Evolutionary conservation across 2,797 vertebrate genomes (phyloP), one percentile per base, ranked within the genome.

Genomic region (Chloroceryle amazona): DNA sequence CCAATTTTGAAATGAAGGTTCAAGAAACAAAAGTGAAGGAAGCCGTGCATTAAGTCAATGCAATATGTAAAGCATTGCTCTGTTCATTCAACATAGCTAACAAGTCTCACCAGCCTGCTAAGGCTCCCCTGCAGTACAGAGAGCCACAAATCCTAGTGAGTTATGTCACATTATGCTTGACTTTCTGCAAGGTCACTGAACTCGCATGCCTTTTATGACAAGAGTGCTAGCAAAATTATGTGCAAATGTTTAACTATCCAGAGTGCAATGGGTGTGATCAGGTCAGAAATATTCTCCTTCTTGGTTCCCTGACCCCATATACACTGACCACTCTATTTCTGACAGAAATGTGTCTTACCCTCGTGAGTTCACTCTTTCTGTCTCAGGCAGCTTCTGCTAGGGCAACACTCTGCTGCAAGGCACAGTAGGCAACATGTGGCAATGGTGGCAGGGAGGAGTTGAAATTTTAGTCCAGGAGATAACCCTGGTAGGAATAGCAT

Each of bases 341-440:
- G 76, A 5, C 61, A 90, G 75, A 76, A 92, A 68, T 42, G 71
- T 94, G 33, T 57, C 51, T 81, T 80, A 62, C 19, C 68, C 61
- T 71, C 2, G 0, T 66, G 83, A 52, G 25, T 49, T 89, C 81
- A 29, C 66, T 22, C 41, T 61, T 23, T 46, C 60, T 52, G 62
- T 33, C 60, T 52, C 28, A 47, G 80, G 35, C 73, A 91, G 37
- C n/a, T 80, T 68, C 90, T 82, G 33, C n/a, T 5, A 4, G 35
- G 35, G 51, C 74, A 87, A 46, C 1, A 2, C 44, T 3, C 2
- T 31, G 35, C 72, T 75, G 51, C 9, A 2, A 46, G 81, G 52
- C 61, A 54, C 15, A 68, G 51, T 49, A 1, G 0, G 31, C 47
- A 75, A 8, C 3, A 0, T 0, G 0, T 1, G 0, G 7, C 1